Evolutionary conservation across 2,113 vertebrate species (phyloP).

Genomic region (Brachyhypopomus occidentalis): DNA sequence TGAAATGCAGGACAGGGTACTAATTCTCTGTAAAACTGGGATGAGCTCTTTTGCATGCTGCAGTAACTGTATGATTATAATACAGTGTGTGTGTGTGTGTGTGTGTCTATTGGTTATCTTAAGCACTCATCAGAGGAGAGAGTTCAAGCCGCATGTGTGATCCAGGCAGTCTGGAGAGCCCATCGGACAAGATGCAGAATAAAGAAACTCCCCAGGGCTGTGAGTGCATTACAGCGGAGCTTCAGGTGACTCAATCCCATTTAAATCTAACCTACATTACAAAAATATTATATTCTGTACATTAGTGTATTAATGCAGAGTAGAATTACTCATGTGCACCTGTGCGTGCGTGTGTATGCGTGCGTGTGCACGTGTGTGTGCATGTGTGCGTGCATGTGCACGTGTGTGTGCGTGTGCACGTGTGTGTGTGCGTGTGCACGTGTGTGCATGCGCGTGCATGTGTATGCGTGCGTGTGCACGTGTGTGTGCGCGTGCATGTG

Average conservation of each 20-base stretch:
- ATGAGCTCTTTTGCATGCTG: neutral
- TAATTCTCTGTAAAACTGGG: too few relatives aligned
- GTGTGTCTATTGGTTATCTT: neutral
- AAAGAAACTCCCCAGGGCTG: conserved; percentile 82
- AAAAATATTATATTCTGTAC: neutral
- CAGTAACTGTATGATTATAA: neutral
- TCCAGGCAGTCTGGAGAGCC: conserved; percentile 90
- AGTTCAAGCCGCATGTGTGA: conserved; percentile 80
- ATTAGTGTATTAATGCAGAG: too few relatives aligned
- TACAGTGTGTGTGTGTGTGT: neutral
- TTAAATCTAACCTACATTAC: neutral
- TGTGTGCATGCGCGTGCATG: too few relatives aligned
- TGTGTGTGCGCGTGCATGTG: too few relatives aligned
- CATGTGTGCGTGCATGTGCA: too few relatives aligned
- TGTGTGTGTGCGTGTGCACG: too few relatives aligned
- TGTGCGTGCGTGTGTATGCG: too few relatives aligned
- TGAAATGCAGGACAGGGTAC: too few relatives aligned
- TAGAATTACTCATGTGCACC: too few relatives aligned
- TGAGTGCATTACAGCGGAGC: conserved; percentile 83
- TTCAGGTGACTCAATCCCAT: conserved; percentile 80
- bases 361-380: too few relatives aligned
- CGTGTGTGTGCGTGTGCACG: too few relatives aligned
- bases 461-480: too few relatives aligned
- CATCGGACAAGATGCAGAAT: conserved; percentile 83
- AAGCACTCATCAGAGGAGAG: conserved; percentile 66